Evolutionary conservation across 2,797 vertebrate species (phyloP).

Genomic region (Euthynnus affinis): DNA sequence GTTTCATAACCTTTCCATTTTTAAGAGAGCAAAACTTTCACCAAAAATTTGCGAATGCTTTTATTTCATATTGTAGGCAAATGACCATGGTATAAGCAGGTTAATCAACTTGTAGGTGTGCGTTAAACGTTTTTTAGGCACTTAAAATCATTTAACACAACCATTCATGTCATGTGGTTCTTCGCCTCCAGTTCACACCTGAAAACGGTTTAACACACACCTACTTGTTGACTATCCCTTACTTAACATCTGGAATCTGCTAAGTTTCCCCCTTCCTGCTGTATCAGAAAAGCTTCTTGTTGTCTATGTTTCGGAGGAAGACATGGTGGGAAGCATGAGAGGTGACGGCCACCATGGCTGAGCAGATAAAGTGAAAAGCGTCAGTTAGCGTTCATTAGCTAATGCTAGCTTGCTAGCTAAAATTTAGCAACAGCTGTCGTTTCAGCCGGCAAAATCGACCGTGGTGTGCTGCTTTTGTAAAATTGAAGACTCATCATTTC

Average conservation of each 20-base stretch:
- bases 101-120: too few relatives aligned
- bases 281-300: slow-evolving; percentile 8
- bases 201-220: too few relatives aligned
- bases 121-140: too few relatives aligned
- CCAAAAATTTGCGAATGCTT: too few relatives aligned
- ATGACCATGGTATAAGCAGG: too few relatives aligned
- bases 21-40: too few relatives aligned
- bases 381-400: background rate
- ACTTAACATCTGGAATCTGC: slow-evolving; percentile 39
- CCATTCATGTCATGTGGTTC: too few relatives aligned
- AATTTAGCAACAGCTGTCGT: background rate
- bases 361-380: background rate
- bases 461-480: background rate
- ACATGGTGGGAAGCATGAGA: background rate
- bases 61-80: too few relatives aligned
- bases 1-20: too few relatives aligned
- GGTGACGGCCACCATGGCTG: background rate
- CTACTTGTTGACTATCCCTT: background rate
- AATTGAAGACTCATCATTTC: too few relatives aligned
- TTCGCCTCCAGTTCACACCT: too few relatives aligned
- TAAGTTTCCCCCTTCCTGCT: background rate
- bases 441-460: background rate
- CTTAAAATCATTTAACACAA: too few relatives aligned
- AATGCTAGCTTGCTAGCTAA: background rate
- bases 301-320: background rate